phyloP scores from a whole-genome alignment of 2,888 invertebrate genomes.

The Pandemis corylana region DNA sequence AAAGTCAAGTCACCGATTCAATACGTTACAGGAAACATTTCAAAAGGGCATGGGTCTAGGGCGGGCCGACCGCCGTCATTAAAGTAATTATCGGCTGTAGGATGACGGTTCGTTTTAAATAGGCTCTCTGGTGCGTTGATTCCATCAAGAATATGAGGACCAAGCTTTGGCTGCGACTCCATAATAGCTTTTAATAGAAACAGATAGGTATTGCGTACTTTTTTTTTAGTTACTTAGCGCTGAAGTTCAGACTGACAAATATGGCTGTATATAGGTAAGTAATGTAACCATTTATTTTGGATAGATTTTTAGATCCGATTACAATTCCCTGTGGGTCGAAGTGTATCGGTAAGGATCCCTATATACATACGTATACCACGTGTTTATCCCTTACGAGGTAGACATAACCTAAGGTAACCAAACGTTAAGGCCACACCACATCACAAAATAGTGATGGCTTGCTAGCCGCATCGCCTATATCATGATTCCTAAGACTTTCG shows the following conservation, averaged over 20 bases:
- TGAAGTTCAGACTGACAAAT: slow-evolving; percentile 21
- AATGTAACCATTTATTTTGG: background rate
- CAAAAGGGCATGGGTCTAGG: background rate
- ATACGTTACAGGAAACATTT: background rate
- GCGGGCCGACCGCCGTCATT: background rate
- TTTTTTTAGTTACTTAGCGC: slow-evolving; percentile 3
- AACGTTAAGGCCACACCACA: no score
- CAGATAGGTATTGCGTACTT: no score
- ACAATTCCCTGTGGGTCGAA: no score
- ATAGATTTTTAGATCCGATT: no score
- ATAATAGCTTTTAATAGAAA: background rate
- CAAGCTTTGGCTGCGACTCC: background rate
- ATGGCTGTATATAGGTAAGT: background rate
- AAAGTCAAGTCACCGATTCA: background rate
- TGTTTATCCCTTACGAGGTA: no score
- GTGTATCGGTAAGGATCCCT: no score
- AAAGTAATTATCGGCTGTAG: background rate
- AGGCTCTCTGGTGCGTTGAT: background rate
- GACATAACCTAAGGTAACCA: no score
- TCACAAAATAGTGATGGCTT: no score
- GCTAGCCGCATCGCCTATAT: no score
- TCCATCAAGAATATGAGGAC: background rate
- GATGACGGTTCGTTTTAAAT: slow-evolving; percentile 7
- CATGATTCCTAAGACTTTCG: no score
- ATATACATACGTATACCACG: no score